These are phyloP conservation scores for Sula dactylatra DNA, from an alignment of 2,113 vertebrate species.

Conservation along the genomic window DNA sequence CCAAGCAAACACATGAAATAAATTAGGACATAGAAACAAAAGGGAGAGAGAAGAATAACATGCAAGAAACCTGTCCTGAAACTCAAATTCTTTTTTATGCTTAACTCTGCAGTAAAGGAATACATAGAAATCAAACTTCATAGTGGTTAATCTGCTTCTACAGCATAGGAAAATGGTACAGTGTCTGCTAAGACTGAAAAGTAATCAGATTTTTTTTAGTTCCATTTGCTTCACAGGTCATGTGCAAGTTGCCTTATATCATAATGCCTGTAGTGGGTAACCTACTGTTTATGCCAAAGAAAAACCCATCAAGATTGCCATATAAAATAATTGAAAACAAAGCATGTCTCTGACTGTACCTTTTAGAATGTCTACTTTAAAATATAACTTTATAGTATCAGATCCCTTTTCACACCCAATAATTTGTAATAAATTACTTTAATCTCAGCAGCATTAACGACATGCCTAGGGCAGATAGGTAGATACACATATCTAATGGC, in stretches of 20 bases:
- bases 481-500: conserved; percentile 13
- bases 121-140: not conserved
- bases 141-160: not conserved
- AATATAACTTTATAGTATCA: not conserved
- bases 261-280: not conserved
- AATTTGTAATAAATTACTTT: conserved; percentile 51
- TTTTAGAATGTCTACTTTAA: conserved; percentile 5
- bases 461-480: not conserved
- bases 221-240: not conserved
- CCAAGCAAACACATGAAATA: not conserved
- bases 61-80: not conserved
- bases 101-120: not conserved
- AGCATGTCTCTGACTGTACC: not conserved
- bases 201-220: not conserved
- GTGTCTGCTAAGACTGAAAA: not conserved
- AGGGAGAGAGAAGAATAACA: not conserved
- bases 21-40: not conserved
- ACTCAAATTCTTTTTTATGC: not conserved
- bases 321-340: conserved; percentile 18
- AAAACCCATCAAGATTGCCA: not conserved
- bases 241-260: not conserved
- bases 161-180: not conserved
- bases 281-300: not conserved
- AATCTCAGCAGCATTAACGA: conserved; percentile 33
- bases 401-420: conserved; percentile 29